Percentiles rank a stretch among this genome's conserved stretches.
Evolutionary conservation across 2,888 invertebrate species (phyloP).

Genomic region (Xestia c-nigrum): DNA sequence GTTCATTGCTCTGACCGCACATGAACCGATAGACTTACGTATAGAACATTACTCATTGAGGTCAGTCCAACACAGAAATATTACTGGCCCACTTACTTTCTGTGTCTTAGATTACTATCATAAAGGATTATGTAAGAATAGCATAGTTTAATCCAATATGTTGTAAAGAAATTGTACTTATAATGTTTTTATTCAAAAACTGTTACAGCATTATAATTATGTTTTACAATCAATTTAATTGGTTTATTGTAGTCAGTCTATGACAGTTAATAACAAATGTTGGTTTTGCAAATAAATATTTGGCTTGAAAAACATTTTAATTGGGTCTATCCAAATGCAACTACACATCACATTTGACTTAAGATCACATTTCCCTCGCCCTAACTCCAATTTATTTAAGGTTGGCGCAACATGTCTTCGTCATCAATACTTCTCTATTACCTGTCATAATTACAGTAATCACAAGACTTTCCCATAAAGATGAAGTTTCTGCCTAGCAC

Average conservation of each 20-base stretch:
- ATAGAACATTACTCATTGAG: conserved; percentile 56
- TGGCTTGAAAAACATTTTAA: background rate
- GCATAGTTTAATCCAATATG: conserved; percentile 18
- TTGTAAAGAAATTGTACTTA: conserved; percentile 34
- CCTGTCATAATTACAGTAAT: too few relatives aligned
- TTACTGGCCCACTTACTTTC: conserved; percentile 33
- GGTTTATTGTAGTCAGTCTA: background rate
- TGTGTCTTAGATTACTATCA: conserved; percentile 45
- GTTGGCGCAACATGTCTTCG: background rate
- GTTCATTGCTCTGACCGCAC: conserved; percentile 66
- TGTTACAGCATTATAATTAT: background rate
- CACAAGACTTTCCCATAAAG: background rate
- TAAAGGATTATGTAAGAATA: conserved; percentile 26
- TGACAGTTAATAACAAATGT: background rate
- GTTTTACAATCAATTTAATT: conserved; percentile 4
- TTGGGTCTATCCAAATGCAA: background rate
- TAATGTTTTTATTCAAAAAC: conserved; percentile 9
- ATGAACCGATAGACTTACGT: conserved; percentile 20
- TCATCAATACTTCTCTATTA: background rate
- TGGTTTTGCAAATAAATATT: background rate
- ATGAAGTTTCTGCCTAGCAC: background rate
- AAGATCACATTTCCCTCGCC: background rate
- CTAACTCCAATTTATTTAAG: background rate
- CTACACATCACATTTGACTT: background rate
- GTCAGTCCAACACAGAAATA: conserved; percentile 47